Evolutionary conservation across 2,797 vertebrate species (phyloP), one percentile per base, ranked within the genome.

Genomic region (Hemibagrus guttatus): DNA sequence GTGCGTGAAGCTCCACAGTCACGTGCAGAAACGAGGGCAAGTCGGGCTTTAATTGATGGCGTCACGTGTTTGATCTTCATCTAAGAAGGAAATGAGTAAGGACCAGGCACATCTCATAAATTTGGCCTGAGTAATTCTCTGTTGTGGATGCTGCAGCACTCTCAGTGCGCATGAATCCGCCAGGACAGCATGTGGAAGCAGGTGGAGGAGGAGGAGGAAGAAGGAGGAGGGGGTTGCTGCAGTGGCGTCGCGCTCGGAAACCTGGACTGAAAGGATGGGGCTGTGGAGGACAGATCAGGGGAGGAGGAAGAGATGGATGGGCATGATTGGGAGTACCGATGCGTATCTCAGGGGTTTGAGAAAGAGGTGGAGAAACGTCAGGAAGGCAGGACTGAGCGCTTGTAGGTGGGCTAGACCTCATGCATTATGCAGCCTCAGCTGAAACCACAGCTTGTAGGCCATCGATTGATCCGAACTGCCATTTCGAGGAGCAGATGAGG

Each of bases 201-300:
- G 95, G 93, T 94, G 93, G 93, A 82, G 81, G 80, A 82, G 54
- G 76, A 39, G 89, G 92, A 90, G 91, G 93, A 95, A 21, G 26
- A 95, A 94, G 93, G 88, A 90, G 91, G 63, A 31, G 80, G 91
- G 92, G 92, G 94, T 94, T 97, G 96, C 95, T 97, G 97, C 96
- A 96, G 94, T 95, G 96, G 92, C 88, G 88, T 91, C 96, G 94
- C 94, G 94, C 96, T 94, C 92, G 95, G 93, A 95, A 95, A 95
- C 95, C 94, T 93, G 94, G 94, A 82, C 84, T 71, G 72, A 94
- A 93, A 72, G 92, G 87, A 91, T 92, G 93, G 91, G 91, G 88
- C 85, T 78, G 91, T 91, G 90, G 90, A 91, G 87, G 85, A 91
- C 35, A 80, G 63, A 56, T 81, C 75, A 87, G 85, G 42, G 83